Evolutionary conservation across 35 echinoderm and acorn worm species (phyloP).

Genomic region (Ptychodera flava): DNA sequence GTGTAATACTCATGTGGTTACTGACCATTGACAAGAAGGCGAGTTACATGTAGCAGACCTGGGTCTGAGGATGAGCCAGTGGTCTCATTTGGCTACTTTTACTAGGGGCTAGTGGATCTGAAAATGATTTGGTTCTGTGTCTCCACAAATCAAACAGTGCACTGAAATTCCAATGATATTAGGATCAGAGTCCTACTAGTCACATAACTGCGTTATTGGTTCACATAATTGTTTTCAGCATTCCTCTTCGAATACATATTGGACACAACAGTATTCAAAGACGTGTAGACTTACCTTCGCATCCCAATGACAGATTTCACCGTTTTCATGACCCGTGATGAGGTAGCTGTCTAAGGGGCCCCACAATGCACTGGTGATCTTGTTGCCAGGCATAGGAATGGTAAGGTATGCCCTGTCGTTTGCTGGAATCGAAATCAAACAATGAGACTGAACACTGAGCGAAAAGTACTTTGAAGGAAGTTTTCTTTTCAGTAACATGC

Average conservation of each 20-base stretch:
- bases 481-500: too few relatives aligned
- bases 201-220: neutral
- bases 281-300: slow-evolving; percentile 45
- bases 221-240: neutral
- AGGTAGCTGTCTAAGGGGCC: slow-evolving; percentile 57
- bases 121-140: too few relatives aligned
- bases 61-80: too few relatives aligned
- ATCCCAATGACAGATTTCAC: slow-evolving; percentile 50
- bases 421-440: slow-evolving; percentile 40
- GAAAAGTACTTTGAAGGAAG: too few relatives aligned
- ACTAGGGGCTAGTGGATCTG: too few relatives aligned
- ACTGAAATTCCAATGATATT: too few relatives aligned
- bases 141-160: too few relatives aligned
- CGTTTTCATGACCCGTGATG: slow-evolving; percentile 83
- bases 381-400: slow-evolving; percentile 48
- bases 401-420: slow-evolving; percentile 52
- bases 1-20: too few relatives aligned
- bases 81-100: too few relatives aligned
- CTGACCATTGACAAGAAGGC: too few relatives aligned
- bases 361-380: slow-evolving; percentile 71
- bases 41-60: too few relatives aligned
- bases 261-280: neutral
- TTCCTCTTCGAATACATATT: slow-evolving; percentile 6
- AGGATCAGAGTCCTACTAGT: neutral
- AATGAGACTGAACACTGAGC: too few relatives aligned